Evolutionary conservation across 2,797 vertebrate genomes (phyloP), one percentile per base, ranked within the genome.

Genomic region (Astyanax mexicanus): DNA sequence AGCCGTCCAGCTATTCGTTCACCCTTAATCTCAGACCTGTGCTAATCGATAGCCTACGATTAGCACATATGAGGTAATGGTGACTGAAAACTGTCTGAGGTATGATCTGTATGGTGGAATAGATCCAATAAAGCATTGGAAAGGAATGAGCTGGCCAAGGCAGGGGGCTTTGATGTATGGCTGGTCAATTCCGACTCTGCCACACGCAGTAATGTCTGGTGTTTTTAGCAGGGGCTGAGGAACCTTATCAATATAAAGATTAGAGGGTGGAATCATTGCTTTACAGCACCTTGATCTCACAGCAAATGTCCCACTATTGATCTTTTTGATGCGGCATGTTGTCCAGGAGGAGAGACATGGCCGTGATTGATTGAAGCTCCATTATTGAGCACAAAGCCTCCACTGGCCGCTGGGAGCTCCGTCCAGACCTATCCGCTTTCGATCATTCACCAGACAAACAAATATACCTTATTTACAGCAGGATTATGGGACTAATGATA

Each of bases 271-370:
- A 35, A 13, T 65, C 72, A 42, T 68, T 35, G 72, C 38, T 74
- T 74, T 71, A 49, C 81, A 9, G 42, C 61, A 15, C 77, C 71
- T 77, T 74, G 54, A 73, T 80, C 78, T 74, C 73, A 35, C 54
- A 78, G 71, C 71, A 77, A 78, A 80, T 74, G 74, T 74, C 78
- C 67, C 72, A 10, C 47, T 62, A 80, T 83, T 29, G 81, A 83
- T 82, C 67, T 19, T 66, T 55, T 70, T 67, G 66, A 62, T 74
- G 60, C 54, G 29, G 45, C 55, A 32, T 32, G 60, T 70, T 55
- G 66, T 82, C 74, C 70, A 38, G 12, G 45, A 70, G 65, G 67
- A 74, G 49, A 47, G 66, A 72, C 81, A 68, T 37, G 23, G 37
- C 35, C 44, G 19, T 80, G 74, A 83, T 83, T 83, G 78, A 83